A percentile compares a stretch with the other conserved stretches of the same genome.
These are phyloP conservation scores for Poecilus cupreus DNA, from an alignment of 2,888 invertebrate species.

Conservation along the genomic window DNA sequence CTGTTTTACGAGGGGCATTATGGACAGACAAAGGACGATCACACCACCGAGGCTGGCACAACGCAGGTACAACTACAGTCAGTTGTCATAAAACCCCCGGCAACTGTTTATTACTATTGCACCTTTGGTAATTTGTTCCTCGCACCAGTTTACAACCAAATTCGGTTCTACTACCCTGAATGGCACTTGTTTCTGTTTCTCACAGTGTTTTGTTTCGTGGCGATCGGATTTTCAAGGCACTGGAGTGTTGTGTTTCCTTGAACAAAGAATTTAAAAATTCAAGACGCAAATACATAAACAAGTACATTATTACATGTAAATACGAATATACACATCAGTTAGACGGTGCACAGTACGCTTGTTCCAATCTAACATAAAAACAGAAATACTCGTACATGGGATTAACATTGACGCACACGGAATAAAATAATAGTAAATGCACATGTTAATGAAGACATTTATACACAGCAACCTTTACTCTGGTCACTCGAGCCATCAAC, in stretches of 20 bases:
- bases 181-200: background rate
- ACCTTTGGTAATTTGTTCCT: conserved; percentile 65
- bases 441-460: conserved; percentile 41
- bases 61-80: conserved; percentile 4
- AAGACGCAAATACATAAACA: conserved; percentile 41
- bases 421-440: conserved; percentile 45
- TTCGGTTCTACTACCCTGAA: background rate
- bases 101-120: conserved; percentile 65
- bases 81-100: conserved; percentile 46
- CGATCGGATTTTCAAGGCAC: conserved; percentile 15
- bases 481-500: background rate
- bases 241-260: conserved; percentile 21
- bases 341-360: conserved; percentile 15
- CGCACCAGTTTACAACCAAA: conserved; percentile 10
- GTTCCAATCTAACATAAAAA: conserved; percentile 36
- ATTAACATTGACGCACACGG: conserved; percentile 43
- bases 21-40: conserved; percentile 40
- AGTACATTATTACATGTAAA: conserved; percentile 42
- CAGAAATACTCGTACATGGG: conserved; percentile 18
- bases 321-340: background rate
- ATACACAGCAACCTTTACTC: conserved; percentile 15
- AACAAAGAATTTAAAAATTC: conserved; percentile 28
- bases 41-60: background rate
- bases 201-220: conserved; percentile 4
- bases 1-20: conserved; percentile 45